Evolutionary conservation across 2,888 invertebrate genomes (phyloP).

Genomic region (Drosophila anomelani): DNA sequence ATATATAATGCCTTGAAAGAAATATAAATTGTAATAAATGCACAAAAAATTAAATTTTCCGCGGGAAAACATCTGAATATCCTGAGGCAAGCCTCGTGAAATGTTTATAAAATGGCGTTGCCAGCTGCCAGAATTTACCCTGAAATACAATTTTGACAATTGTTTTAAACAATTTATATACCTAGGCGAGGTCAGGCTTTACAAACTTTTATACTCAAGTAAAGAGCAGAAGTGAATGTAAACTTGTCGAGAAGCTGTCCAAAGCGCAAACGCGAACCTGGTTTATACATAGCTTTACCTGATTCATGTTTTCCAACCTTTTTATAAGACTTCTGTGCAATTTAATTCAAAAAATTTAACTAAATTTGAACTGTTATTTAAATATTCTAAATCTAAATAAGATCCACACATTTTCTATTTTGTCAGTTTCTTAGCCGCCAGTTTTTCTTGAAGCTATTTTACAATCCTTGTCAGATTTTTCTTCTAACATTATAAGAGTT

Average conservation of each 20-base stretch:
- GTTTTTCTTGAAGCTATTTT: too few species aligned
- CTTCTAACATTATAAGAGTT: not conserved
- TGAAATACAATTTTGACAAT: not conserved
- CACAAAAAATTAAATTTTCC: not conserved
- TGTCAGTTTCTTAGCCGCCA: too few species aligned
- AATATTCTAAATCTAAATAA: not conserved
- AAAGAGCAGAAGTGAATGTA: not conserved
- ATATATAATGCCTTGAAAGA: not conserved
- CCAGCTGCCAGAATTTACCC: not conserved
- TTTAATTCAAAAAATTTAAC: not conserved
- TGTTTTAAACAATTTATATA: not conserved
- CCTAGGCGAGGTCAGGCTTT: not conserved
- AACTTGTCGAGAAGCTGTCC: not conserved
- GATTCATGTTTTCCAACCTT: not conserved
- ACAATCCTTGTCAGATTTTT: too few species aligned
- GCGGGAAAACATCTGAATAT: not conserved
- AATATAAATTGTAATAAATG: too few species aligned
- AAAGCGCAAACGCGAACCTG: not conserved
- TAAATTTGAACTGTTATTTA: not conserved
- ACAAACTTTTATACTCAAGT: accelerated
- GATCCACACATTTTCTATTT: too few species aligned
- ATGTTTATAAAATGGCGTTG: not conserved
- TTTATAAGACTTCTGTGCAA: too few species aligned
- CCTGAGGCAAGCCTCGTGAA: not conserved
- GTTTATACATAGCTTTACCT: not conserved